These are phyloP conservation scores for Tyto alba DNA, from an alignment of 2,113 vertebrate species.

Conservation along the genomic window DNA sequence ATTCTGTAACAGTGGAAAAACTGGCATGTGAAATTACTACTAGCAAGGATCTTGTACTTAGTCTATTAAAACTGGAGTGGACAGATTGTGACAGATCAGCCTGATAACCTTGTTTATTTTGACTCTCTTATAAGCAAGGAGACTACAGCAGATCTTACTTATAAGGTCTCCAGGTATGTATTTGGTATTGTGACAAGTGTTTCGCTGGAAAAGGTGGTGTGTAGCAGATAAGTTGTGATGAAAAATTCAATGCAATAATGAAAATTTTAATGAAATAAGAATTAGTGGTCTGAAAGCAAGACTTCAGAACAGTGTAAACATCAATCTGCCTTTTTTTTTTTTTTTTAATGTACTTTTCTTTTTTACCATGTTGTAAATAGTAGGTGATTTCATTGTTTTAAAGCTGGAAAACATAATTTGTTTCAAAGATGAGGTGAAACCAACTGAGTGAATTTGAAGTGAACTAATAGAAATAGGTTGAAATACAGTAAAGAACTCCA, in stretches of 20 bases:
- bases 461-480: background rate
- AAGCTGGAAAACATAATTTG: background rate
- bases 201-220: background rate
- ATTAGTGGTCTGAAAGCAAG: background rate
- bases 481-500: background rate
- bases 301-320: background rate
- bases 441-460: background rate
- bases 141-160: background rate
- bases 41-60: background rate
- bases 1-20: background rate
- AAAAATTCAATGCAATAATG: background rate
- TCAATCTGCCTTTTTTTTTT: background rate
- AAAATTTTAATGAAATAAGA: background rate
- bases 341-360: too few relatives aligned
- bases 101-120: background rate
- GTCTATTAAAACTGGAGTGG: background rate
- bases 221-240: background rate
- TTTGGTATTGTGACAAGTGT: background rate
- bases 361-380: background rate
- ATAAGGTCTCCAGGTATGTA: background rate
- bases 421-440: background rate
- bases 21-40: background rate
- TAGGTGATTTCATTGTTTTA: background rate
- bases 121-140: background rate
- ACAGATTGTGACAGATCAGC: background rate